Conservation (phyloP, 2,113 vertebrate genomes). For the Gallinago jamesoni region DNA sequence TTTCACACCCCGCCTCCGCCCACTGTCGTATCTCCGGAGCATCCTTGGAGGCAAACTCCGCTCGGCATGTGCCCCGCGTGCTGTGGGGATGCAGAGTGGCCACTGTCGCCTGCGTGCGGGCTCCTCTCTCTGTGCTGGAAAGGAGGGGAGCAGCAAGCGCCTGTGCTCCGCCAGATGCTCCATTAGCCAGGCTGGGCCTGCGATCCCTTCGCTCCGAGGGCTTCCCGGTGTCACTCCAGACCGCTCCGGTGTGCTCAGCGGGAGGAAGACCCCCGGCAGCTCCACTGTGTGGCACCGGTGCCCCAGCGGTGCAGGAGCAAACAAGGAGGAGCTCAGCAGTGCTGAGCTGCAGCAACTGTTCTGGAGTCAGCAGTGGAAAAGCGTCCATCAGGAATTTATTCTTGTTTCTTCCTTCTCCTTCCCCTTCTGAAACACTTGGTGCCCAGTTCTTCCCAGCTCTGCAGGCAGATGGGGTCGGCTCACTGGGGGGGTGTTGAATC, state of each 20-base stretch:
- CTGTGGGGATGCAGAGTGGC: not conserved
- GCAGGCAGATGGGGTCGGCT: not conserved
- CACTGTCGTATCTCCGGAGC: not conserved
- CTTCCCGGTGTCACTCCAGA: not conserved
- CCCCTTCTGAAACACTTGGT: not conserved
- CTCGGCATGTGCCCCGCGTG: accelerated
- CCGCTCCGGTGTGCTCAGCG: not conserved
- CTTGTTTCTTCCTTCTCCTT: not conserved
- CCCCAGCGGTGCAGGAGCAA: accelerated
- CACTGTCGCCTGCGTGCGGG: accelerated
- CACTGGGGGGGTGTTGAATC: not conserved
- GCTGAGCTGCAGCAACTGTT: not conserved
- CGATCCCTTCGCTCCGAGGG: not conserved
- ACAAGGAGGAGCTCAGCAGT: not conserved
- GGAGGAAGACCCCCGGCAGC: not conserved
- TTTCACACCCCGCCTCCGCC: not conserved
- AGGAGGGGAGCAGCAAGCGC: not conserved
- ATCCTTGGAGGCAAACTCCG: not conserved
- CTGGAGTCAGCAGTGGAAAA: not conserved
- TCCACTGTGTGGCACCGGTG: not conserved
- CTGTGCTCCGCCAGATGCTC: not conserved
- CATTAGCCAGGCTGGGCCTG: not conserved
- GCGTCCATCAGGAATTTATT: not conserved
- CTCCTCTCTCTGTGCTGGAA: not conserved
- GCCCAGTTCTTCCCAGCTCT: not conserved